Evolutionary conservation across 2,113 vertebrate species (phyloP), one percentile per base, ranked within the genome.

Genomic region (Ammodramus savannarum): DNA sequence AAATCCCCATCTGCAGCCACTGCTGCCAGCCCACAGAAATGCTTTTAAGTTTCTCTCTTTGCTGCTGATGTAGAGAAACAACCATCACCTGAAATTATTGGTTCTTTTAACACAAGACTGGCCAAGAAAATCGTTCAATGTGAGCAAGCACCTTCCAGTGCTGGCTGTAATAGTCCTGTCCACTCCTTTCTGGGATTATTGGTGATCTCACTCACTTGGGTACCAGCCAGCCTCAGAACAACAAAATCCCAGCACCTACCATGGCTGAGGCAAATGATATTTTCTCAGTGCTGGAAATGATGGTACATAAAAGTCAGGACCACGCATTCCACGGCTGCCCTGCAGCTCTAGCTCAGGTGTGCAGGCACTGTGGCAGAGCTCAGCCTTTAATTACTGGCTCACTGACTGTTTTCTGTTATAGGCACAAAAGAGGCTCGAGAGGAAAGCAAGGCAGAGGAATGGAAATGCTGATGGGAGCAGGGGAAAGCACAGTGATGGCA

Each of bases 371-470:
- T 8, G 7, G 90, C 66, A 32, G 61, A 44, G 90, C 92, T 48
- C 92, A 94, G 95, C 91, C 67, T 66, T 86, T 96, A 95, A 96
- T 97, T 92, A 93, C 73, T 72, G 93, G 80, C 73, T 96, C 91
- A 25, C 73, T 93, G 84, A 67, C 83, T 95, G 5, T 84, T 95
- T 96, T 72, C 91, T 84, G 57, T 55, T 39, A 29, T 0, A 84
- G 86, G 68, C 1, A 0, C 80, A 61, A 49, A 74, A 91, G 73
- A 74, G 93, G 58, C 77, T 74, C 0, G 0, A 36, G 72, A 78
- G 84, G 55, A 34, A 86, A 69, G 59, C 1, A 0, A 66, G 10
- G 65, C 55, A 81, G 68, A 86, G 55, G 44, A 82, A 46, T 26
- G 55, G 91, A 81, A 89, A 49, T 5, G 38, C 44, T 26, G 71